Evolutionary conservation across 1,140 invertebrate genomes (phyloP).

Genomic region (Nautilus pompilius): DNA sequence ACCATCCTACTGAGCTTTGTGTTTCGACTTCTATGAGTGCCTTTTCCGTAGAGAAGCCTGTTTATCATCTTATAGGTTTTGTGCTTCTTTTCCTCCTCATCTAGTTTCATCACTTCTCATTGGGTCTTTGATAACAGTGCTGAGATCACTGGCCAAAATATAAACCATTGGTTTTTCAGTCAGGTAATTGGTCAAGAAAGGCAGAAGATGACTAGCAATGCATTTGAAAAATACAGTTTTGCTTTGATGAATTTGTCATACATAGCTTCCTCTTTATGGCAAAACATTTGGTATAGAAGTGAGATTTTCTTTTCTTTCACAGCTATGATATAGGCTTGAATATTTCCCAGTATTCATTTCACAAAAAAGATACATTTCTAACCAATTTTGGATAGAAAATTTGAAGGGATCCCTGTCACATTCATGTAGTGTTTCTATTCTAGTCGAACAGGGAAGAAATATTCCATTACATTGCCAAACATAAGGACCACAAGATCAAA

Average conservation of each 20-base stretch:
- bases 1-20: no score
- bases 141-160: slow-evolving; percentile 10
- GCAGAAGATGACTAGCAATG: slow-evolving; percentile 2
- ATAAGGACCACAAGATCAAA: no score
- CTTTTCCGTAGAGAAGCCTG: background rate
- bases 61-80: slow-evolving; percentile 1
- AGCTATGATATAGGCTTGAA: slow-evolving; percentile 5
- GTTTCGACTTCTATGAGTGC: slow-evolving; percentile 1
- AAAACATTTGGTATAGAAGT: slow-evolving; percentile 9
- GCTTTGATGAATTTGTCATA: background rate
- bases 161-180: slow-evolving; percentile 11
- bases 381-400: slow-evolving; percentile 12
- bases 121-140: background rate
- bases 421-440: slow-evolving; percentile 13
- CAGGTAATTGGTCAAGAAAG: slow-evolving; percentile 12
- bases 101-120: slow-evolving; percentile 1
- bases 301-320: background rate
- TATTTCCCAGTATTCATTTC: slow-evolving; percentile 3
- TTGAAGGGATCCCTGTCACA: slow-evolving; percentile 22
- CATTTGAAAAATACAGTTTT: slow-evolving; percentile 8
- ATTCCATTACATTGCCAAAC: no score
- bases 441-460: no score
- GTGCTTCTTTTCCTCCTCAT: slow-evolving; percentile 3
- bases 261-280: background rate
- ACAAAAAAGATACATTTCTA: slow-evolving; percentile 3